These are phyloP conservation scores for Ctena decussata DNA, from an alignment of 2,888 invertebrate genomes.

Conservation along the genomic window DNA sequence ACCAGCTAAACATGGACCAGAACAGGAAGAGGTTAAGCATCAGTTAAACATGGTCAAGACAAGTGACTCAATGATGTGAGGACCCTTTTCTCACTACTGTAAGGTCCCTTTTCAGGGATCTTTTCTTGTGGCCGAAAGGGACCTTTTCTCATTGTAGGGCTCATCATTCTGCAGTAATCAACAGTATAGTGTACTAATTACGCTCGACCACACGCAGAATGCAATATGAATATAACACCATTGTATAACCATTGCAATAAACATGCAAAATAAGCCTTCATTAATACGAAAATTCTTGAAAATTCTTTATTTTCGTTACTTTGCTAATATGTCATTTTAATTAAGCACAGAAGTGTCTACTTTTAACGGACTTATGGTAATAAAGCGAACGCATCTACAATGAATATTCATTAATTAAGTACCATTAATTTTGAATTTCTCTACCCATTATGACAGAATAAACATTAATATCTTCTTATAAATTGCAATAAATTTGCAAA, in stretches of 20 bases:
- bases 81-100: too few relatives aligned
- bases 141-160: too few relatives aligned
- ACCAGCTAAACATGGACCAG: too few relatives aligned
- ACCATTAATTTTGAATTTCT: not conserved
- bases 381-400: not conserved
- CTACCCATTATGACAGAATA: not conserved
- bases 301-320: not conserved
- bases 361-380: not conserved
- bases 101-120: too few relatives aligned
- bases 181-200: too few relatives aligned
- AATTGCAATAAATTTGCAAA: too few relatives aligned
- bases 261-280: not conserved
- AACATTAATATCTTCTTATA: too few relatives aligned
- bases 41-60: too few relatives aligned
- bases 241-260: not conserved
- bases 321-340: constrained; percentile 6
- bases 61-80: too few relatives aligned
- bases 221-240: not conserved
- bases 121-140: too few relatives aligned
- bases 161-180: too few relatives aligned
- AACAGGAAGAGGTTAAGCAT: too few relatives aligned
- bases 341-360: not conserved
- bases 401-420: not conserved
- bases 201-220: not conserved
- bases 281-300: not conserved